A percentile compares a stretch with the other conserved stretches of the same genome.
Conservation (phyloP, 2,797 vertebrate genomes). For the Oreortyx pictus region DNA sequence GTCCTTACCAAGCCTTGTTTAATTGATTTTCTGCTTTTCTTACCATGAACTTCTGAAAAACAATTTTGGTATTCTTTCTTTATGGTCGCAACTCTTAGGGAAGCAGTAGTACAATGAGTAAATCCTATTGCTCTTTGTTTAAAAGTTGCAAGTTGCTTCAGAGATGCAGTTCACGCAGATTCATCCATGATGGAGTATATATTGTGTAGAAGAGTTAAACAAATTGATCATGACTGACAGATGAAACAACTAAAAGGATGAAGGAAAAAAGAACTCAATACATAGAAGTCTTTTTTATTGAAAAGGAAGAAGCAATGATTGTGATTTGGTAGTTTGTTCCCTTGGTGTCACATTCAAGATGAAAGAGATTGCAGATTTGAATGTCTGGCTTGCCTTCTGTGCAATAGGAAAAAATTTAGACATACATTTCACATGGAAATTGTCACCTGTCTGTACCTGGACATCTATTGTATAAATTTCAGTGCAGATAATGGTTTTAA, state of each 20-base stretch:
- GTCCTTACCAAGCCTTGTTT: not conserved
- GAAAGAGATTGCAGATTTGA: not conserved
- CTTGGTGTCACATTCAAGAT: not conserved
- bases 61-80: not conserved
- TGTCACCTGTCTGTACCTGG: not conserved
- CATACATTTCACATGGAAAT: not conserved
- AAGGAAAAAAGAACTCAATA: not conserved
- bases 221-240: constrained; percentile 12
- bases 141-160: not conserved
- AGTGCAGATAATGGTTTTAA: not conserved
- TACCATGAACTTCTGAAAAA: not conserved
- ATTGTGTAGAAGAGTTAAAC: not conserved
- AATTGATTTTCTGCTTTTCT: not conserved
- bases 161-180: not conserved
- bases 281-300: not conserved
- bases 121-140: not conserved
- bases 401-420: not conserved
- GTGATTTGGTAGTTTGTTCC: not conserved
- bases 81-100: not conserved
- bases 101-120: not conserved
- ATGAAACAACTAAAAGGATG: constrained; percentile 4
- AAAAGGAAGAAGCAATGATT: not conserved
- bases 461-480: not conserved
- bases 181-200: not conserved
- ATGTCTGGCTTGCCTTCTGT: not conserved